Conservation (phyloP, 2,113 vertebrate genomes). For the Sorex fumeus region DNA sequence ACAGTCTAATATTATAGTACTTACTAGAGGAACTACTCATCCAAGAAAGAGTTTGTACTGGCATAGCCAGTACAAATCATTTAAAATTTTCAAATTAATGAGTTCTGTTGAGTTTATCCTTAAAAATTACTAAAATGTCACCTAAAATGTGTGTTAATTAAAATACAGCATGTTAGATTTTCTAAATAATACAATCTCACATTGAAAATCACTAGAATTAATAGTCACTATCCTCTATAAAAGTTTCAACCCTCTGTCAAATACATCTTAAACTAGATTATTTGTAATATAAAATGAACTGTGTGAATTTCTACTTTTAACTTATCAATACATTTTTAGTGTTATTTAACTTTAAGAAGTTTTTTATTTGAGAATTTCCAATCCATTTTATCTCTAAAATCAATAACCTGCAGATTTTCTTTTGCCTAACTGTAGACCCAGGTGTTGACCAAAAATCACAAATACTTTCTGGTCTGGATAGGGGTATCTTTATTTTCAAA, state of each 20-base stretch:
- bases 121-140: slow-evolving; percentile 76
- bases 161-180: slow-evolving; percentile 12
- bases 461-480: not conserved
- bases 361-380: slow-evolving; percentile 36
- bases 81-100: slow-evolving; percentile 79
- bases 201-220: slow-evolving; percentile 29
- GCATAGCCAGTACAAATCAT: slow-evolving; percentile 66
- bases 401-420: not conserved
- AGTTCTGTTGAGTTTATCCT: slow-evolving; percentile 82
- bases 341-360: too few relatives aligned
- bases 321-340: not conserved
- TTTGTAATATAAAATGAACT: slow-evolving; percentile 34
- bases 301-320: not conserved
- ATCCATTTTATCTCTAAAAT: not conserved
- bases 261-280: not conserved
- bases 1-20: slow-evolving; percentile 79
- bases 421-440: not conserved
- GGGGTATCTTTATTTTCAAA: not conserved
- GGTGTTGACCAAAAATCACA: not conserved
- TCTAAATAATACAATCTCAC: slow-evolving; percentile 31
- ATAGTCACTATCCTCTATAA: not conserved
- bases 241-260: not conserved
- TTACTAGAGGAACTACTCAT: slow-evolving; percentile 69
- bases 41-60: slow-evolving; percentile 82
- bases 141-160: slow-evolving; percentile 61